phyloP scores from a whole-genome alignment of 2,888 invertebrate genomes.

The Trichacis sp. region DNA sequence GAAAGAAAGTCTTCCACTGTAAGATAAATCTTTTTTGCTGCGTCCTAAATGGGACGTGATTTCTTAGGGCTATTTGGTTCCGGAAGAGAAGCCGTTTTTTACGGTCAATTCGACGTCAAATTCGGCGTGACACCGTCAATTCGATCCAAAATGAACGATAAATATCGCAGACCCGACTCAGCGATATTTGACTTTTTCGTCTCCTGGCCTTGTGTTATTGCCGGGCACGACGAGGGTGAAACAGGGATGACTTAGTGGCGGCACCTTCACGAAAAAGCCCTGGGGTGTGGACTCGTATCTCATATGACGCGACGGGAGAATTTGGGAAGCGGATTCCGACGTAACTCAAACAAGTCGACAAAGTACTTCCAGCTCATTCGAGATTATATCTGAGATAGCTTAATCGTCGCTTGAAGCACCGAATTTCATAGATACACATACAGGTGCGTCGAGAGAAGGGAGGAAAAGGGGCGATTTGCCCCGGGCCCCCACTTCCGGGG shows the following conservation, averaged over 20 bases:
- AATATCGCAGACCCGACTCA: constrained; percentile 31
- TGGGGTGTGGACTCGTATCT: constrained; percentile 28
- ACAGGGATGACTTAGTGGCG: constrained; percentile 7
- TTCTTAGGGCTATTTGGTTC: no score
- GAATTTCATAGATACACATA: neutral
- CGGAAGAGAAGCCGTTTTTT: constrained; percentile 35
- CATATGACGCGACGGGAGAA: constrained; percentile 26
- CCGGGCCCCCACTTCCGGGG: no score
- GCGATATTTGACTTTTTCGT: constrained; percentile 29
- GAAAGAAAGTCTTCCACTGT: no score
- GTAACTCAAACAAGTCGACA: constrained; percentile 43
- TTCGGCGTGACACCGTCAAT: constrained; percentile 34
- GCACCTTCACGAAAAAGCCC: neutral
- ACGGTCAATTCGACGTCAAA: constrained; percentile 25
- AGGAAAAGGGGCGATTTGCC: no score
- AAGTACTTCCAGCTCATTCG: constrained; percentile 27
- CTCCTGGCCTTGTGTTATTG: neutral
- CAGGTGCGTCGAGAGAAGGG: no score
- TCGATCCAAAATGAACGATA: constrained; percentile 29
- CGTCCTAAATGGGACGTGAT: no score
- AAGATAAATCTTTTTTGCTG: no score
- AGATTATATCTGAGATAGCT: constrained; percentile 33
- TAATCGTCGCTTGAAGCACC: constrained; percentile 17
- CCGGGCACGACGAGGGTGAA: neutral
- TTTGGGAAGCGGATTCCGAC: constrained; percentile 37